Percentiles rank a stretch among this genome's conserved stretches.
These are phyloP conservation scores for Loris lydekkerianus DNA, from an alignment of 2,797 vertebrate species.

Conservation along the genomic window DNA sequence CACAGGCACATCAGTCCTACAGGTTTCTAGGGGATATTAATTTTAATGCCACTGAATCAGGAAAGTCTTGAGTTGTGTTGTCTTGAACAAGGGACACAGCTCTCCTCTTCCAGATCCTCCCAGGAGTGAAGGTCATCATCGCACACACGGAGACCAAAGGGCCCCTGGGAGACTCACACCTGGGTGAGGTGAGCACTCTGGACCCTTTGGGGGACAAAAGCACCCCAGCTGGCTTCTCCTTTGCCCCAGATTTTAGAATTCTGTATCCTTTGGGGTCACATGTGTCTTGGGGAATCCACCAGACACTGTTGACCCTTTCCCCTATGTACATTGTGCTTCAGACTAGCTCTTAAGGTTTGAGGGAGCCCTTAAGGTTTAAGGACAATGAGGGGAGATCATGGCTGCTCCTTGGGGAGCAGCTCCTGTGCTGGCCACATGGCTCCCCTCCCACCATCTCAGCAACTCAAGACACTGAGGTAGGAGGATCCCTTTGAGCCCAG, in stretches of 20 bases:
- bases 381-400: background rate
- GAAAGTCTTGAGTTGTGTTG: background rate
- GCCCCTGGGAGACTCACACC: slow-evolving; percentile 96
- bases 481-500: background rate
- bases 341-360: background rate
- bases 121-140: slow-evolving; percentile 98
- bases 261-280: background rate
- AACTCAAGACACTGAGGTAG: background rate
- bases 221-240: background rate
- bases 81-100: background rate
- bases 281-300: background rate
- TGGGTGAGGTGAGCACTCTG: slow-evolving; percentile 93
- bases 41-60: background rate
- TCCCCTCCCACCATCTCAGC: background rate
- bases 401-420: background rate
- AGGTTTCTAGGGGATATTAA: background rate
- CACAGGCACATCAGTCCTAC: background rate
- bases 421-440: background rate
- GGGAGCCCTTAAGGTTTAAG: background rate
- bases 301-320: background rate
- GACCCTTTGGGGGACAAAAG: background rate
- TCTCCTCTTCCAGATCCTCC: slow-evolving; percentile 92
- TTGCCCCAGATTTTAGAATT: background rate
- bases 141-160: slow-evolving; percentile 98
- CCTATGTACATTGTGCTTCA: background rate